Conservation (phyloP, 2,888 invertebrate species). For the Temnothorax ravouxi region DNA sequence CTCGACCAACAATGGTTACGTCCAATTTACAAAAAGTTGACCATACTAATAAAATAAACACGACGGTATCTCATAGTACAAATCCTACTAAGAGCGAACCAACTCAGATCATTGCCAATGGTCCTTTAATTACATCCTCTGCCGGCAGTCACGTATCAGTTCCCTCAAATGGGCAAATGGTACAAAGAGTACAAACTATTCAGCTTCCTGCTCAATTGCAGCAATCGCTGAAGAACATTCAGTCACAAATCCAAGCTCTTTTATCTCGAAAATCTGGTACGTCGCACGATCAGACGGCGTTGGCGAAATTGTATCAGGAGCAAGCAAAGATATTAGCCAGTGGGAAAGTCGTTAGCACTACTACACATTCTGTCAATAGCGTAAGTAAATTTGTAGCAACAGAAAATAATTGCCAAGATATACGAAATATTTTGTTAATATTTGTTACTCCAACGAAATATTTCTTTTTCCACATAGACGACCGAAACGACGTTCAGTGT, state of each 20-base stretch:
- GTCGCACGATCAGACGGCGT: slow-evolving; percentile 87
- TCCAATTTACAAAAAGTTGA: slow-evolving; percentile 78
- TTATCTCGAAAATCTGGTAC: slow-evolving; percentile 87
- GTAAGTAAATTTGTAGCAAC: slow-evolving; percentile 74
- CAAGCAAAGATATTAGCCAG: slow-evolving; percentile 91
- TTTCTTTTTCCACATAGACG: slow-evolving; percentile 71
- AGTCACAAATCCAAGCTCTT: slow-evolving; percentile 90
- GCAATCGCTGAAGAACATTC: slow-evolving; percentile 87
- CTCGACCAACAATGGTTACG: slow-evolving; percentile 78
- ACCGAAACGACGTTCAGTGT: slow-evolving; percentile 80
- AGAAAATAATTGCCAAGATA: not conserved
- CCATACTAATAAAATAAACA: slow-evolving; percentile 75
- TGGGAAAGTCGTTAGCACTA: slow-evolving; percentile 89
- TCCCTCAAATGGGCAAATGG: slow-evolving; percentile 83
- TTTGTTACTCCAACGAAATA: not conserved
- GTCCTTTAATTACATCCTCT: slow-evolving; percentile 76
- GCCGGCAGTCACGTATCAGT: slow-evolving; percentile 76
- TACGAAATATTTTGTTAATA: not conserved
- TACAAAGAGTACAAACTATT: slow-evolving; percentile 91
- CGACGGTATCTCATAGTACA: slow-evolving; percentile 78
- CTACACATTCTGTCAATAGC: slow-evolving; percentile 78
- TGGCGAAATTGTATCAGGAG: slow-evolving; percentile 89
- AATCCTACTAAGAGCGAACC: slow-evolving; percentile 82
- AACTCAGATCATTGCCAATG: slow-evolving; percentile 74
- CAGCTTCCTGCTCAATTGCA: slow-evolving; percentile 92